Percentiles rank a stretch among this genome's conserved stretches.
phyloP scores from a whole-genome alignment of 1,140 invertebrate genomes.

The Drosophila kurseongensis region DNA sequence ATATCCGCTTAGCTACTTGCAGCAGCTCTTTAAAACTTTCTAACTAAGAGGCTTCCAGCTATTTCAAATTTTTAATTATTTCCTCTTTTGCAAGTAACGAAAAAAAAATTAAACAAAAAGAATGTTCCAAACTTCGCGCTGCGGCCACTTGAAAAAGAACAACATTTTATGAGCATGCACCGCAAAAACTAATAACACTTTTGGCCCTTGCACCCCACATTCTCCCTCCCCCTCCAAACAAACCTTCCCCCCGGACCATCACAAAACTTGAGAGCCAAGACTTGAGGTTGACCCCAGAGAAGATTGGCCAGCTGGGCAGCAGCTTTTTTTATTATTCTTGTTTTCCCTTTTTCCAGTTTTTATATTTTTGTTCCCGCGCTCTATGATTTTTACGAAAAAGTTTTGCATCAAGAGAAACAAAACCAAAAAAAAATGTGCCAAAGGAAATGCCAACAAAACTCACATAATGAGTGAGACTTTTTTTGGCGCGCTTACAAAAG shows the following conservation, averaged over 20 bases:
- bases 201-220: slow-evolving; percentile 27
- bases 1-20: slow-evolving; percentile 43
- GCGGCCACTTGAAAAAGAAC: slow-evolving; percentile 63
- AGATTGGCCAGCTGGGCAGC: slow-evolving; percentile 56
- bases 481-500: slow-evolving; percentile 23
- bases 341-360: slow-evolving; percentile 16
- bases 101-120: slow-evolving; percentile 29
- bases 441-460: slow-evolving; percentile 46
- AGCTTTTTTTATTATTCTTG: slow-evolving; percentile 41
- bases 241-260: slow-evolving; percentile 22
- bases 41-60: slow-evolving; percentile 60
- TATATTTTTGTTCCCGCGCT: slow-evolving; percentile 16
- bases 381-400: slow-evolving; percentile 35
- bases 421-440: slow-evolving; percentile 18
- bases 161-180: slow-evolving; percentile 78
- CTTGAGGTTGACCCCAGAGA: slow-evolving; percentile 69
- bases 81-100: slow-evolving; percentile 37
- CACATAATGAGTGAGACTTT: slow-evolving; percentile 45
- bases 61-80: slow-evolving; percentile 81
- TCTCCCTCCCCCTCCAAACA: slow-evolving; percentile 1
- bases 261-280: slow-evolving; percentile 63
- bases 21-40: slow-evolving; percentile 57
- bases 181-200: slow-evolving; percentile 81
- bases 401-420: slow-evolving; percentile 33
- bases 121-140: slow-evolving; percentile 57